A percentile compares a stretch with the other conserved stretches of the same genome.
Evolutionary conservation across 2,797 vertebrate genomes (phyloP).

Genomic region (Sphenodon punctatus): DNA sequence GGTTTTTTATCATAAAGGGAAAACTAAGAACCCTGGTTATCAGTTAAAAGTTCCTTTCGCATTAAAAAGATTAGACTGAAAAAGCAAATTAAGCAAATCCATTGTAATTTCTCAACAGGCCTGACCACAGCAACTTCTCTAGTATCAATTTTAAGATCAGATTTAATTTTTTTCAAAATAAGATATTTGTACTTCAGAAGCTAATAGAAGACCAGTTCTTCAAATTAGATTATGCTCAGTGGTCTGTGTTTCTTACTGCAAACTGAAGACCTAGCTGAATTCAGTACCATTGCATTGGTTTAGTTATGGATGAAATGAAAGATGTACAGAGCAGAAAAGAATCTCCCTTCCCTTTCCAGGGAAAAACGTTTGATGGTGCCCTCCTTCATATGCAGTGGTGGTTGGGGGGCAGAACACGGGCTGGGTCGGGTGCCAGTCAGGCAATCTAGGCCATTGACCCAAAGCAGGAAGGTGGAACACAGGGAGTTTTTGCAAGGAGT

Average conservation of each 20-base stretch:
- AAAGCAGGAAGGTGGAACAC: too few relatives aligned
- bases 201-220: neutral
- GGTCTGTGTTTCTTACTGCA: neutral
- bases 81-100: slow-evolving; percentile 26
- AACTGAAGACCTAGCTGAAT: neutral
- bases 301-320: neutral
- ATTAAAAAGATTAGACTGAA: neutral
- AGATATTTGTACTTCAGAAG: neutral
- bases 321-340: too few relatives aligned
- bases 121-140: neutral
- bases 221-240: neutral
- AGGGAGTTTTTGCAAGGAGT: too few relatives aligned
- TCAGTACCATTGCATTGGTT: neutral
- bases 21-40: too few relatives aligned
- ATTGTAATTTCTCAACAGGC: neutral
- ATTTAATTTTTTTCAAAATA: neutral
- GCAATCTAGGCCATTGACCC: too few relatives aligned
- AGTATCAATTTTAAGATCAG: slow-evolving; percentile 33
- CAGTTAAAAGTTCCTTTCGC: slow-evolving; percentile 13
- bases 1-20: too few relatives aligned
- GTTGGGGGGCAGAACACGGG: too few relatives aligned
- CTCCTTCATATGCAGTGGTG: too few relatives aligned
- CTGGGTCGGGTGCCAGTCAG: too few relatives aligned
- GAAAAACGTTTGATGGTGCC: too few relatives aligned
- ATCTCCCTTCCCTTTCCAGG: too few relatives aligned